Evolutionary conservation across 2,113 vertebrate genomes (phyloP).

Genomic region (Coptodon bakossiorum): DNA sequence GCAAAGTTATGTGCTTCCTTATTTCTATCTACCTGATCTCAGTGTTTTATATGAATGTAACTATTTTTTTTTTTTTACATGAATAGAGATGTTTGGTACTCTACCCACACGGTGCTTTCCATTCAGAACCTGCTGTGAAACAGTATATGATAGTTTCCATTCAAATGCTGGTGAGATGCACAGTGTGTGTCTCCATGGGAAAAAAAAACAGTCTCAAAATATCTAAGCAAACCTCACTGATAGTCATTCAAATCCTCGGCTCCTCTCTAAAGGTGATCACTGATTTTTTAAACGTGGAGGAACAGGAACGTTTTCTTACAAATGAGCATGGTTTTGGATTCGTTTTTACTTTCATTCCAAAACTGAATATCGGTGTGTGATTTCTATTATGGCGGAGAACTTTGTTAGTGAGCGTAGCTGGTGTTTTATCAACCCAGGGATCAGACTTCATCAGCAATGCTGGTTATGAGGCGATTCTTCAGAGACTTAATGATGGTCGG

Average conservation of each 20-base stretch:
- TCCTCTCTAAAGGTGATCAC: background rate
- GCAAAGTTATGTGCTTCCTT: background rate
- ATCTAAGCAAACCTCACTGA: background rate
- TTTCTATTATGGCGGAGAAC: background rate
- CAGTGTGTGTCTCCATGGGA: background rate
- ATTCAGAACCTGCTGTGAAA: background rate
- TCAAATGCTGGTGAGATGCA: background rate
- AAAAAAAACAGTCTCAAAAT: background rate
- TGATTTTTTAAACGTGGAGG: background rate
- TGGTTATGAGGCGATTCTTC: constrained; percentile 81
- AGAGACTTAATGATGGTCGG: constrained; percentile 83
- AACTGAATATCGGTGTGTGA: background rate
- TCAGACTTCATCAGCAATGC: constrained; percentile 80
- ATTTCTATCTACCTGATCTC: background rate
- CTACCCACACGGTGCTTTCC: background rate
- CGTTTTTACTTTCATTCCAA: background rate
- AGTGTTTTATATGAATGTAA: background rate
- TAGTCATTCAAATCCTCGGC: background rate
- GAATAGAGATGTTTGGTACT: background rate
- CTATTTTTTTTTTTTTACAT: background rate
- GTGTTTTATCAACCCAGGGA: constrained; percentile 64
- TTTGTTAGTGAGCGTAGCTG: background rate
- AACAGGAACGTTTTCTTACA: background rate
- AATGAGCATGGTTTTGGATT: background rate
- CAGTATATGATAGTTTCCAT: background rate